These are phyloP conservation scores for Clarias batrachus DNA, from an alignment of 2,113 vertebrate genomes.

Conservation along the genomic window DNA sequence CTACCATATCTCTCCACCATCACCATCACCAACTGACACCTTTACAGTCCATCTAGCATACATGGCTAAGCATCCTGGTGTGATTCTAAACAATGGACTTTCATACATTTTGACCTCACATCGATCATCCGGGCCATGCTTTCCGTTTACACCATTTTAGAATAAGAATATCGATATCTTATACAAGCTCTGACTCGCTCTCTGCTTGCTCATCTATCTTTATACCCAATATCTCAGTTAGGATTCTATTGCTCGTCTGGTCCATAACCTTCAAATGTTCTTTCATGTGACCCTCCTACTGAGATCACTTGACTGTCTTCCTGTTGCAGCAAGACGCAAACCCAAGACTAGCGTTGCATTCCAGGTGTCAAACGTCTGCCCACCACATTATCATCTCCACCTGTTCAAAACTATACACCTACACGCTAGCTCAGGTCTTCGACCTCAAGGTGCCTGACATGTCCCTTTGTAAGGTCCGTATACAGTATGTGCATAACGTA, in stretches of 20 bases:
- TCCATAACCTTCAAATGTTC: not conserved
- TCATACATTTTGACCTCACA: not conserved
- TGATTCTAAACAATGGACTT: not conserved
- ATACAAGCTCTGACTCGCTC: not conserved
- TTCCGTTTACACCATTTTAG: not conserved
- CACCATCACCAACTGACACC: not conserved
- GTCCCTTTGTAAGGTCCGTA: not conserved
- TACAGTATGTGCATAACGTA: too few species aligned
- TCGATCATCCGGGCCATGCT: not conserved
- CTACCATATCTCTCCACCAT: too few species aligned
- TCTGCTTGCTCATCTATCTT: not conserved
- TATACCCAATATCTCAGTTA: not conserved
- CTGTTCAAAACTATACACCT: not conserved
- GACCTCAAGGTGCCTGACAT: not conserved
- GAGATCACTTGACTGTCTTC: not conserved
- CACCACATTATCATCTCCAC: not conserved
- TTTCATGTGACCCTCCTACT: slow-evolving; percentile 4
- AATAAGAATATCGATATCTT: not conserved
- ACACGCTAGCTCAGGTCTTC: not conserved
- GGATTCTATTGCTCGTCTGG: not conserved
- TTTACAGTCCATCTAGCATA: not conserved
- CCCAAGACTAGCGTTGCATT: not conserved
- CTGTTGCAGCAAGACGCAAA: not conserved
- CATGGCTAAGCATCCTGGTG: not conserved
- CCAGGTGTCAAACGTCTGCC: not conserved